Evolutionary conservation across 2,113 vertebrate species (phyloP).

Genomic region (Cathartes aura): DNA sequence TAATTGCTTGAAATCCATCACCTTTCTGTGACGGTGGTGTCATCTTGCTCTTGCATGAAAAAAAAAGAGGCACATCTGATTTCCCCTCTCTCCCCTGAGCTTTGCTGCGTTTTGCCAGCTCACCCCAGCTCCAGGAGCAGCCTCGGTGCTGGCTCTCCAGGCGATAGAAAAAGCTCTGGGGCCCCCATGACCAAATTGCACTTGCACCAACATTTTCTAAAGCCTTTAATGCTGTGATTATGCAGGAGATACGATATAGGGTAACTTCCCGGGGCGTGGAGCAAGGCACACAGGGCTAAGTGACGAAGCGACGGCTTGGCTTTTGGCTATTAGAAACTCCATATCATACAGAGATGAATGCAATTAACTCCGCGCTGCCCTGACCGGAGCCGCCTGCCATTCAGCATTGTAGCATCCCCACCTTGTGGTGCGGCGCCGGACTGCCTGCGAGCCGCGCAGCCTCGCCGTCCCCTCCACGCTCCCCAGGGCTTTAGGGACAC

Average conservation of each 20-base stretch:
- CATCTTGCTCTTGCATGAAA: not conserved
- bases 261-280: fast-evolving
- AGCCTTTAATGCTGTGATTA: not conserved
- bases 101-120: not conserved
- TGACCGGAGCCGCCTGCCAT: not conserved
- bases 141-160: not conserved
- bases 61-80: not conserved
- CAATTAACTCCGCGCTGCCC: not conserved
- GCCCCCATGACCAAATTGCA: not conserved
- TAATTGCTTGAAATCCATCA: constrained; percentile 33
- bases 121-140: not conserved
- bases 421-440: constrained; percentile 44
- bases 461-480: fast-evolving
- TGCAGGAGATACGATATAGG: fast-evolving
- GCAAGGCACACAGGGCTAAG: not conserved
- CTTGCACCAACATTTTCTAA: not conserved
- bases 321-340: not conserved
- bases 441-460: not conserved
- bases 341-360: not conserved
- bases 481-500: not conserved
- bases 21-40: not conserved
- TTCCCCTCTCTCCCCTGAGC: not conserved
- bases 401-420: constrained; percentile 57
- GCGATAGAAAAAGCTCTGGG: fast-evolving
- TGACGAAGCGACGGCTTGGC: not conserved